Conservation (phyloP, 2,888 invertebrate species). For the Heliconius ismenius region DNA sequence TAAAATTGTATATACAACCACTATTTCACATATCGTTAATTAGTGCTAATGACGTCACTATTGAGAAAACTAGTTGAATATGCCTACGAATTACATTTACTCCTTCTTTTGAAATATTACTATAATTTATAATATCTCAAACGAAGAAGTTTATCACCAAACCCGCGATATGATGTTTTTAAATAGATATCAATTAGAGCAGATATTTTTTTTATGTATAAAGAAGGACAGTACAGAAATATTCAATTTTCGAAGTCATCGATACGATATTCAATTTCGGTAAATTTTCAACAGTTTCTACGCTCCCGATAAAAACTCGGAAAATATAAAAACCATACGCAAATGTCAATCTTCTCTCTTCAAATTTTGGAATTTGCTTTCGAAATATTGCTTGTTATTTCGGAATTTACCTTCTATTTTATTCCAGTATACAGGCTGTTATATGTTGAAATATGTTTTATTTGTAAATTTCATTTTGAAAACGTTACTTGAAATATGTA, state of each 20-base stretch:
- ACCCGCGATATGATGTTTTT: too few relatives aligned
- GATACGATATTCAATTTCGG: background rate
- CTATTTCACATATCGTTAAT: too few relatives aligned
- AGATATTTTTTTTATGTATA: too few relatives aligned
- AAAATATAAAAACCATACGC: background rate
- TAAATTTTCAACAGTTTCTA: background rate
- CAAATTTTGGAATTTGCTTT: background rate
- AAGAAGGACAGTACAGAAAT: too few relatives aligned
- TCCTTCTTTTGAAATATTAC: too few relatives aligned
- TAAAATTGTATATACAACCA: too few relatives aligned
- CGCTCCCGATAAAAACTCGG: background rate
- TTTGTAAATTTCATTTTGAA: background rate
- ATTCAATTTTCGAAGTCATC: background rate
- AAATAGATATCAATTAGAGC: too few relatives aligned
- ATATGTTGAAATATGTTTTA: background rate
- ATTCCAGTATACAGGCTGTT: background rate
- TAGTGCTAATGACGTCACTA: too few relatives aligned
- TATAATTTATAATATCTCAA: too few relatives aligned
- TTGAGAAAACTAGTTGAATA: too few relatives aligned
- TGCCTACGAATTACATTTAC: too few relatives aligned
- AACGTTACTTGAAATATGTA: background rate
- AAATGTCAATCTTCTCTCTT: conserved; percentile 10
- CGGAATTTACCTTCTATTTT: background rate
- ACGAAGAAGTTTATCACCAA: too few relatives aligned
- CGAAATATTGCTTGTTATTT: conserved; percentile 6